A percentile compares a stretch with the other conserved stretches of the same genome.
Evolutionary conservation across 2,113 vertebrate species (phyloP).

Genomic region (Tenrec ecaudatus): DNA sequence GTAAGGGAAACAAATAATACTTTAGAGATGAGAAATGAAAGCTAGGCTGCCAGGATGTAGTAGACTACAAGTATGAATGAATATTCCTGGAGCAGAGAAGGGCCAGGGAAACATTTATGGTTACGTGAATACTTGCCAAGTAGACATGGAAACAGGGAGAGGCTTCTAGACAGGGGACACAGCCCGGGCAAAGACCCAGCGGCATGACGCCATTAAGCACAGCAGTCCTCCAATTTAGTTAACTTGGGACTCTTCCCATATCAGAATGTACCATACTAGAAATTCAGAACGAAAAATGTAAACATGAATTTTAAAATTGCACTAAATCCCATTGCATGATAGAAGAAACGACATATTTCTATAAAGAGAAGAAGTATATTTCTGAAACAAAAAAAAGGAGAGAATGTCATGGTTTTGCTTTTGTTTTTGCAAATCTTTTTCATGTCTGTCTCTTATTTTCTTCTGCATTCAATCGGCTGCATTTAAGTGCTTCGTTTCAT

Average conservation of each 20-base stretch:
- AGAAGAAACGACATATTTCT: slow-evolving; percentile 38
- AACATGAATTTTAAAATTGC: slow-evolving; percentile 4
- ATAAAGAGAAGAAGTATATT: background rate
- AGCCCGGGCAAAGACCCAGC: background rate
- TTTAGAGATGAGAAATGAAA: background rate
- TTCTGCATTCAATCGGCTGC: background rate
- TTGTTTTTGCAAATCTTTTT: background rate
- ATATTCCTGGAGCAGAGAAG: background rate
- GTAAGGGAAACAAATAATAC: background rate
- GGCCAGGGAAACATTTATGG: background rate
- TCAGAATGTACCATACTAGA: background rate
- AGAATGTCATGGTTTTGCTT: background rate
- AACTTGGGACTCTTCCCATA: slow-evolving; percentile 2
- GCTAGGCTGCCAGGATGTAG: background rate
- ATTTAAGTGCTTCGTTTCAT: background rate
- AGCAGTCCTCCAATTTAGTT: background rate
- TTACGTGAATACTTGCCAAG: background rate
- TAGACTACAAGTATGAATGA: background rate
- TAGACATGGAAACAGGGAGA: background rate
- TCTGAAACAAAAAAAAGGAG: background rate
- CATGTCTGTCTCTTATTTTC: background rate
- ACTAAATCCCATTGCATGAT: background rate
- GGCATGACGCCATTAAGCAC: background rate
- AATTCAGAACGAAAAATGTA: slow-evolving; percentile 5
- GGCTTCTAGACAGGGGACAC: background rate